A percentile compares a stretch with the other conserved stretches of the same genome.
Evolutionary conservation across 2,797 vertebrate species (phyloP).

Genomic region (Enteromius afrohamiltoni): DNA sequence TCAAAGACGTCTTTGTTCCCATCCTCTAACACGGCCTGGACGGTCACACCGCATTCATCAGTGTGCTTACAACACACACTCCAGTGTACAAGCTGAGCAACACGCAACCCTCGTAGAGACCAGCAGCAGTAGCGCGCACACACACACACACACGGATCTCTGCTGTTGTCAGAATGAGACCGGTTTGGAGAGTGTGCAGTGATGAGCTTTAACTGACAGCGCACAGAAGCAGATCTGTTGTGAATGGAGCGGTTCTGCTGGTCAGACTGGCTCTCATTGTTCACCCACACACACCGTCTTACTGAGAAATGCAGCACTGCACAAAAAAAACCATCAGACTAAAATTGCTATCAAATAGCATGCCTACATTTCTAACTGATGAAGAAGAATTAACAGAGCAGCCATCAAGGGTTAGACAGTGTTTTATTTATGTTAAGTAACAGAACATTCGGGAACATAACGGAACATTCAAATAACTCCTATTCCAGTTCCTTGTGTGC

Average conservation of each 20-base stretch:
- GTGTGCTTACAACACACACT: neutral
- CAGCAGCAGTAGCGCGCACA: neutral
- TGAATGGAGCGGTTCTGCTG: conserved; percentile 21
- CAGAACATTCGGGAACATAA: no score
- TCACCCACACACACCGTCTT: neutral
- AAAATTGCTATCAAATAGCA: no score
- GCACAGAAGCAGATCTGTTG: neutral
- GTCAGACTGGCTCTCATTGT: conserved; percentile 50
- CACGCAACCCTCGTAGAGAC: neutral
- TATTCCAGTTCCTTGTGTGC: no score
- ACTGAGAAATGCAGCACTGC: conserved; percentile 14
- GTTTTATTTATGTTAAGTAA: no score
- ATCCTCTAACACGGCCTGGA: neutral
- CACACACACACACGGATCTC: neutral
- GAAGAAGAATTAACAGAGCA: no score
- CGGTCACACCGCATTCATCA: conserved; percentile 22
- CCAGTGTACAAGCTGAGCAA: neutral
- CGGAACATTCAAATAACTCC: no score
- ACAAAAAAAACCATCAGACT: neutral
- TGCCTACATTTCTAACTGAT: no score
- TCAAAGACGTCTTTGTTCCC: conserved; percentile 77
- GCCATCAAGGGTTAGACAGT: no score
- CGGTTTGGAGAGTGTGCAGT: neutral
- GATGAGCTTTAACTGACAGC: conserved; percentile 18
- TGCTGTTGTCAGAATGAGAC: neutral